Conservation (phyloP, 2,888 invertebrate genomes). For the Conistra vaccinii region DNA sequence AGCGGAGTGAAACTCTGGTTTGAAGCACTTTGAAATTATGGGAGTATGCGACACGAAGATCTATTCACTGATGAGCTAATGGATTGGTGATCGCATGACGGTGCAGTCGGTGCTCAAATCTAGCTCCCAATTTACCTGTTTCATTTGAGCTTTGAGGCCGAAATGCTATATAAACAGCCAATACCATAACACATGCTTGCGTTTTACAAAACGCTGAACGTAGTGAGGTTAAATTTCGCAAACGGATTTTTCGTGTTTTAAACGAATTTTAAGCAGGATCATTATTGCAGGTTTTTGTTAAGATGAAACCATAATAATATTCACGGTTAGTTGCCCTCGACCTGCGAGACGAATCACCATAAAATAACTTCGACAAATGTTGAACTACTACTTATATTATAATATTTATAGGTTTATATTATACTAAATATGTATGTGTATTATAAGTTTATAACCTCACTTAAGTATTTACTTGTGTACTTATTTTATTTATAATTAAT, state of each 20-base stretch:
- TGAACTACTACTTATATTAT: no score
- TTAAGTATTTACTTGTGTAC: no score
- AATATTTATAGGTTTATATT: no score
- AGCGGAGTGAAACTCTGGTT: neutral
- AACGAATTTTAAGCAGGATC: constrained; percentile 7
- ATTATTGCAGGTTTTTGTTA: constrained; percentile 4
- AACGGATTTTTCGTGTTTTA: constrained; percentile 5
- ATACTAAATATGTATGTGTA: no score
- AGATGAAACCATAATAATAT: constrained; percentile 13
- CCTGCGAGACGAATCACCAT: constrained; percentile 5
- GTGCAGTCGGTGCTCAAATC: neutral
- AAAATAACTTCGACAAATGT: constrained; percentile 1
- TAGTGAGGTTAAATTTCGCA: constrained; percentile 4
- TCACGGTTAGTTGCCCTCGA: constrained; percentile 16
- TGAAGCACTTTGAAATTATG: neutral
- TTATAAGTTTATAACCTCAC: no score
- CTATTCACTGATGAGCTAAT: neutral
- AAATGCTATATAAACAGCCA: neutral
- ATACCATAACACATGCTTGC: neutral
- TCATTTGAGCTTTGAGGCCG: neutral
- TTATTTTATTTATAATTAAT: no score
- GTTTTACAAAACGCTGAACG: constrained; percentile 2
- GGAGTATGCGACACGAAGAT: neutral
- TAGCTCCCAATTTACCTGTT: neutral
- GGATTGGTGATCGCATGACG: neutral